A percentile compares a stretch with the other conserved stretches of the same genome.
Evolutionary conservation across 2,113 vertebrate species (phyloP).

Genomic region (Peromyscus maniculatus): DNA sequence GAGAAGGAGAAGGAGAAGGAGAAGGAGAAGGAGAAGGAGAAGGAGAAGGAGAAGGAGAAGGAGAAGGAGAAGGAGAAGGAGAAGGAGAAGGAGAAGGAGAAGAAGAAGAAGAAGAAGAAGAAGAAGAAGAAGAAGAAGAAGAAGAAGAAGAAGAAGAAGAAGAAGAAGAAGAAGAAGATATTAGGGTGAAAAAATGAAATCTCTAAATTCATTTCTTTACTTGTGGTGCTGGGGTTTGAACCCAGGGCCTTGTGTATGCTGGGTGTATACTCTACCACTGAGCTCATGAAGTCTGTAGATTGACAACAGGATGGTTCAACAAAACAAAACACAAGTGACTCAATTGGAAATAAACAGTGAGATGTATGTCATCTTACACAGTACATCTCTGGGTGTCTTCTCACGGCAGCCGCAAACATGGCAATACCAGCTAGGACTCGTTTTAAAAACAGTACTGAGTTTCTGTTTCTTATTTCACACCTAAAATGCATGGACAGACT

Average conservation of each 20-base stretch:
- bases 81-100: not conserved
- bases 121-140: not conserved
- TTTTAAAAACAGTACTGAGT: constrained; percentile 62
- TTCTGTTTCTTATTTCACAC: constrained; percentile 36
- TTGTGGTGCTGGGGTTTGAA: not conserved
- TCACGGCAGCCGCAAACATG: constrained; percentile 31
- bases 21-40: not conserved
- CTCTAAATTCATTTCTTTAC: not conserved
- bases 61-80: no score
- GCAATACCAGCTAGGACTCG: constrained; percentile 45
- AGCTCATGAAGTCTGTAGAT: constrained; percentile 8
- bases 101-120: not conserved
- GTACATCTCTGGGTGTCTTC: constrained; percentile 44
- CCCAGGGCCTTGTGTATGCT: not conserved
- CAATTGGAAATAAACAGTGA: constrained; percentile 20
- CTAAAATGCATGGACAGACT: not conserved
- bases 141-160: no score
- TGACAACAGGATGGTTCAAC: constrained; percentile 49
- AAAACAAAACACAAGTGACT: constrained; percentile 18
- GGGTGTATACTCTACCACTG: not conserved
- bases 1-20: no score
- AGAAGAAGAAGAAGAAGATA: not conserved
- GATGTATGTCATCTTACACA: not conserved
- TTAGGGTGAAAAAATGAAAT: not conserved
- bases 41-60: no score